Percentiles rank a stretch among this genome's conserved stretches.
Evolutionary conservation across 2,888 invertebrate species (phyloP).

Genomic region (Sinhomidia bicolor): DNA sequence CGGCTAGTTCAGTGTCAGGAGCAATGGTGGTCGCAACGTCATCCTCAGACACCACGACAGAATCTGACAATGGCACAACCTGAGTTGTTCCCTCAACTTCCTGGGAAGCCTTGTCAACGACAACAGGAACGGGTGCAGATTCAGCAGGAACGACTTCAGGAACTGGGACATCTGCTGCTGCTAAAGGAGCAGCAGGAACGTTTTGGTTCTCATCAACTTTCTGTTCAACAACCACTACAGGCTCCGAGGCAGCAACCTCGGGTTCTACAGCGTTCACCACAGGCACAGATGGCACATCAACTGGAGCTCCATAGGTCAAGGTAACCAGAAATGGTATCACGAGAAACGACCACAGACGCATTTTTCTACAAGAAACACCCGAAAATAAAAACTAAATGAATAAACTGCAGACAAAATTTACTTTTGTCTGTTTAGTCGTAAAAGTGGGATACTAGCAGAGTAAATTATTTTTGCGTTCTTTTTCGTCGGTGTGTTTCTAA

Average conservation of each 20-base stretch:
- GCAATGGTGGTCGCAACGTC: slow-evolving; percentile 52
- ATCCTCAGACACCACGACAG: slow-evolving; percentile 36
- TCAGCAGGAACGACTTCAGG: too few species aligned
- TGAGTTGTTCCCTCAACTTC: slow-evolving; percentile 34
- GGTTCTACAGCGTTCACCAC: too few species aligned
- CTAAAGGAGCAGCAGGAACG: slow-evolving; percentile 6
- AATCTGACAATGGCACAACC: slow-evolving; percentile 1
- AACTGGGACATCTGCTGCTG: slow-evolving; percentile 2
- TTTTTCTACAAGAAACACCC: slow-evolving; percentile 72
- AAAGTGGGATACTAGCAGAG: too few species aligned
- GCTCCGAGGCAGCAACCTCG: slow-evolving; percentile 15
- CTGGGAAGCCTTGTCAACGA: slow-evolving; percentile 11
- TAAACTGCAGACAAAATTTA: background rate
- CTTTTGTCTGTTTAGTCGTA: too few species aligned
- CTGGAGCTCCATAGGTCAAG: slow-evolving; percentile 77
- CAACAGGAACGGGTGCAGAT: slow-evolving; percentile 15
- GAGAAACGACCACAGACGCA: slow-evolving; percentile 78
- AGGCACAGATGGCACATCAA: too few species aligned
- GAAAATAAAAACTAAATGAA: background rate
- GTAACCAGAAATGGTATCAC: slow-evolving; percentile 77
- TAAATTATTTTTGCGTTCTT: background rate
- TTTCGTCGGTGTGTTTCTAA: background rate
- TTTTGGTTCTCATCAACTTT: too few species aligned
- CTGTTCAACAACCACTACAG: slow-evolving; percentile 27
- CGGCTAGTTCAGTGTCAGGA: slow-evolving; percentile 50